Evolutionary conservation across 2,888 invertebrate genomes (phyloP), one percentile per base, ranked within the genome.

Genomic region (Mantis religiosa): DNA sequence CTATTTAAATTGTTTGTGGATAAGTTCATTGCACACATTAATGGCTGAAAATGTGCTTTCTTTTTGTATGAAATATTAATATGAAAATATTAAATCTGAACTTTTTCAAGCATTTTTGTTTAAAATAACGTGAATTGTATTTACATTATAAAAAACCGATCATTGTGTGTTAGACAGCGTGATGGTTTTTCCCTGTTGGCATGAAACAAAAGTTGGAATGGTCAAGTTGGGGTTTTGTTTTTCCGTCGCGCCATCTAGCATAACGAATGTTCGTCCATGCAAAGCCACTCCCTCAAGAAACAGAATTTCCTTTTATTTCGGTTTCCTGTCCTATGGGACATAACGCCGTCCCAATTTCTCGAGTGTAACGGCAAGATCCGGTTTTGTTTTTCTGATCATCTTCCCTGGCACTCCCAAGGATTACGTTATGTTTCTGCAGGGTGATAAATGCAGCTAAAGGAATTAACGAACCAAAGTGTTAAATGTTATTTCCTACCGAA

Each of bases 381-480:
- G 54, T 4, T 71, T 71, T 71, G 54, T 71, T 71, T 71, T 71
- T 71, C 54, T 71, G 20, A 71, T 71, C 20, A 71, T 71, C 54
- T 1, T 71, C 25, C 25, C 54, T 71, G 54, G 54, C 54, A 71
- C 54, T 71, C 54, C 6, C 3, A 71, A 71, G 54, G 54, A 20
- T 20, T 20, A 25, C 54, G 6, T 71, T 20, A 71, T 71, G 54
- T 20, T 6, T 20, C 25, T 81, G 81, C 28, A 20, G 28, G 28
- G 25, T 86, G 54, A 86, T 71, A 86, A 71, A 86, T 86, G 30
- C 86, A 81, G 81, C 86, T 71, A 81, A 71, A 86, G 81, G 81
- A 86, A 71, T 86, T 86, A 86, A 86, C 86, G 86, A 86, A 28
- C 86, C 86, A 81, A 86, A 30, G 71, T 85, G 71, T 41, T 84